A percentile compares a stretch with the other conserved stretches of the same genome.
Conservation (phyloP, 2,113 vertebrate genomes). For the Penelope pileata region DNA sequence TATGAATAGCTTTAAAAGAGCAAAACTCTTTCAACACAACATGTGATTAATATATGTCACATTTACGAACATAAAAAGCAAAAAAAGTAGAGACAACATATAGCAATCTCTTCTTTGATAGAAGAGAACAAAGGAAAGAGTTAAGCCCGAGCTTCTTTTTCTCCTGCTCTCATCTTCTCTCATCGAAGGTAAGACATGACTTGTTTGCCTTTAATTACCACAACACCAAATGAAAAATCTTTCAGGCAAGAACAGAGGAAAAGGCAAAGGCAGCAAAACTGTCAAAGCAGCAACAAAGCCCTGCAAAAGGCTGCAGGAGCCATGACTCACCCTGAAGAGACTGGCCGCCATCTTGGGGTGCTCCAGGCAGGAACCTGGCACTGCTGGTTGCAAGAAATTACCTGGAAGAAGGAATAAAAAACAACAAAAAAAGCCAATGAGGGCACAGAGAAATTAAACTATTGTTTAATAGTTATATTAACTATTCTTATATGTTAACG, state of each 20-base stretch:
- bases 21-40: not conserved
- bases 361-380: fast-evolving
- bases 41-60: slow-evolving; percentile 7
- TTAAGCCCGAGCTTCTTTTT: not conserved
- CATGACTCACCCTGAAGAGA: not conserved
- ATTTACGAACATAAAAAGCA: not conserved
- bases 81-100: not conserved
- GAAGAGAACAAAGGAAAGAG: slow-evolving; percentile 1
- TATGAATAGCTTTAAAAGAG: not conserved
- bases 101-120: slow-evolving; percentile 5
- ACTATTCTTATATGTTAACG: not conserved
- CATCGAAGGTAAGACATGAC: not conserved
- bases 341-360: not conserved
- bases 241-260: not conserved
- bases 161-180: not conserved
- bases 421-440: not conserved
- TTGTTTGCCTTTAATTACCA: slow-evolving; percentile 35
- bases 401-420: not conserved
- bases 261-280: not conserved
- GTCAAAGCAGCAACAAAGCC: not conserved
- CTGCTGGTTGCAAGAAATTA: not conserved
- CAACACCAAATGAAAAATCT: not conserved
- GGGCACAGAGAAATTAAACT: not conserved
- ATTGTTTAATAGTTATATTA: too few relatives aligned
- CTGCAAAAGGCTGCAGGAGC: not conserved